Evolutionary conservation across 2,888 invertebrate genomes (phyloP), one percentile per base, ranked within the genome.

Genomic region (Eristalis tenax): DNA sequence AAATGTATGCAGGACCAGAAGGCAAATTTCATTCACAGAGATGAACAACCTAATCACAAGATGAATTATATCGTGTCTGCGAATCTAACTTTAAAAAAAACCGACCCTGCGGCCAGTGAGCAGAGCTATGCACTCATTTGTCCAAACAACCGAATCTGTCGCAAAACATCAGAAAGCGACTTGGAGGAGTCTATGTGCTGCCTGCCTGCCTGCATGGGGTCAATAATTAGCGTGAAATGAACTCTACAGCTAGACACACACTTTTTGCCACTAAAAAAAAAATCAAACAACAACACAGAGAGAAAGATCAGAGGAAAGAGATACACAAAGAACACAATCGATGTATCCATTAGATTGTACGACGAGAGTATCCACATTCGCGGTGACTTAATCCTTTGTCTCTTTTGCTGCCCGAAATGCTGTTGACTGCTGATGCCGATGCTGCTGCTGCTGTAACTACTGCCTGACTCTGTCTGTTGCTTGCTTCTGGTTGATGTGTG

Each of bases 371-470:
- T 87, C 75, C 83, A 76, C 68, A 66, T 38, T 38, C 38, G 50
- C 83, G 83, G 75, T 82, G 82, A 83, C 79, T 87, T 83, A 87
- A 87, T 87, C 87, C 87, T 83, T 87, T 83, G 86, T 87, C 71
- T 82, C 79, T 79, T 73, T 71, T 40, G 8, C 43, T 68, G 63
- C 63, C 56, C 66, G 56, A 71, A 68, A 57, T 76, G 22, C 76
- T 70, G 74, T 18, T 50, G 23, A 15, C 26, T 71, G 61, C 23
- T 66, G 65, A 6, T 63, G 11, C n/a, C 11, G 61, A 35, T 35
- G 84, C 74, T 76, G 57, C 38, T 73, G 78, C 26, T 66, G 38
- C 13, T 38, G 38, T 38, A 38, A 38, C 38, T 38, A 38, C 38
- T 38, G 38, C 38, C 38, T 38, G 38, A 38, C 38, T 38, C 38